phyloP scores from a whole-genome alignment of 2,797 vertebrate species.

The Dromococcyx pavoninus region DNA sequence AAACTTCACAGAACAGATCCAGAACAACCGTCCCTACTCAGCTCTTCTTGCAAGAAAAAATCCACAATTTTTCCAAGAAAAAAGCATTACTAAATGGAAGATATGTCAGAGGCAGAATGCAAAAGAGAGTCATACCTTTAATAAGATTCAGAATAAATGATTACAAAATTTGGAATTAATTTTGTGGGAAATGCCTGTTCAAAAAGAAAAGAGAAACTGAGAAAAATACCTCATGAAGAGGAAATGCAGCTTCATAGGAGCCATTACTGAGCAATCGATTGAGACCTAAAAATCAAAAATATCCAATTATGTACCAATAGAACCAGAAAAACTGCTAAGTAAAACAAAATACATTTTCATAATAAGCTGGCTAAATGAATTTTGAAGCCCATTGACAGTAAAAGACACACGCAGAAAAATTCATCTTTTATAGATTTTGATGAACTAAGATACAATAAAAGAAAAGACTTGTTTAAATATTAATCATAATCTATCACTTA shows the following conservation, averaged over 20 bases:
- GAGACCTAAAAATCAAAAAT: constrained; percentile 78
- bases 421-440: neutral
- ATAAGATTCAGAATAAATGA: neutral
- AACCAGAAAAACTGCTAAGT: neutral
- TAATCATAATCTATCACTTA: neutral
- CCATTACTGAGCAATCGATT: constrained; percentile 92
- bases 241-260: constrained; percentile 93
- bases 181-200: neutral
- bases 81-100: neutral
- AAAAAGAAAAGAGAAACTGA: neutral
- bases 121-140: neutral
- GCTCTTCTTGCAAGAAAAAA: neutral
- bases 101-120: neutral
- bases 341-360: neutral
- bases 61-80: neutral
- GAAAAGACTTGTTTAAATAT: neutral
- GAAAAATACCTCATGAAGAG: constrained; percentile 89
- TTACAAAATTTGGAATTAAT: neutral
- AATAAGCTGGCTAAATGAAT: neutral
- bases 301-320: constrained; percentile 22
- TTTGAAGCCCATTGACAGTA: neutral
- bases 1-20: neutral
- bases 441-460: neutral
- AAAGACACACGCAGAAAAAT: neutral
- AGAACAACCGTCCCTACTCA: neutral